A percentile compares a stretch with the other conserved stretches of the same genome.
These are phyloP conservation scores for Bombus cullumanus DNA, from an alignment of 1,140 invertebrate species.

Conservation along the genomic window DNA sequence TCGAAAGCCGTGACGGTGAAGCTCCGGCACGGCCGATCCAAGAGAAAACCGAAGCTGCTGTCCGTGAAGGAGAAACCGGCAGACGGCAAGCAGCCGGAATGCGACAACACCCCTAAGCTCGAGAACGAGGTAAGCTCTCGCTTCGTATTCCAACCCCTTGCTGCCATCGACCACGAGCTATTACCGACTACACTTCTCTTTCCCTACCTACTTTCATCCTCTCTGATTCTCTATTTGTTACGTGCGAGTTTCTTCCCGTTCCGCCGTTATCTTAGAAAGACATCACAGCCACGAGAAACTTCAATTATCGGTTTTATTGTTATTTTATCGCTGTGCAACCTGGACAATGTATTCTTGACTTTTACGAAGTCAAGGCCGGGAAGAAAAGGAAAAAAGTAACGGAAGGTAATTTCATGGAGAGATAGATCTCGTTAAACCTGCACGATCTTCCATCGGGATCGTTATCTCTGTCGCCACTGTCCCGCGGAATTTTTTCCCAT, in stretches of 20 bases:
- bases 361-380: not conserved
- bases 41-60: conserved; percentile 74
- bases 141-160: not conserved
- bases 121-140: conserved; percentile 58
- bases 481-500: not conserved
- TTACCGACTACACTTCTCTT: not conserved
- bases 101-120: conserved; percentile 45
- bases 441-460: not conserved
- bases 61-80: conserved; percentile 74
- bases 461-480: too few relatives aligned
- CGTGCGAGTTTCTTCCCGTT: not conserved
- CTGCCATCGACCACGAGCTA: not conserved
- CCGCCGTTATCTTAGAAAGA: not conserved
- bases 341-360: not conserved
- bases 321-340: not conserved
- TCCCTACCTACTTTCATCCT: not conserved
- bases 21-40: conserved; percentile 75
- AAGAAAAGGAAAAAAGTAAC: not conserved
- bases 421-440: not conserved
- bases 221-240: not conserved
- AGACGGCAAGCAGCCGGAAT: conserved; percentile 40
- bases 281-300: not conserved
- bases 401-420: not conserved
- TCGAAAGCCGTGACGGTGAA: conserved; percentile 78
- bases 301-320: not conserved